These are phyloP conservation scores for Galaxea fascicularis DNA, from an alignment of 92 coral and sea anemone genomes.

Conservation along the genomic window DNA sequence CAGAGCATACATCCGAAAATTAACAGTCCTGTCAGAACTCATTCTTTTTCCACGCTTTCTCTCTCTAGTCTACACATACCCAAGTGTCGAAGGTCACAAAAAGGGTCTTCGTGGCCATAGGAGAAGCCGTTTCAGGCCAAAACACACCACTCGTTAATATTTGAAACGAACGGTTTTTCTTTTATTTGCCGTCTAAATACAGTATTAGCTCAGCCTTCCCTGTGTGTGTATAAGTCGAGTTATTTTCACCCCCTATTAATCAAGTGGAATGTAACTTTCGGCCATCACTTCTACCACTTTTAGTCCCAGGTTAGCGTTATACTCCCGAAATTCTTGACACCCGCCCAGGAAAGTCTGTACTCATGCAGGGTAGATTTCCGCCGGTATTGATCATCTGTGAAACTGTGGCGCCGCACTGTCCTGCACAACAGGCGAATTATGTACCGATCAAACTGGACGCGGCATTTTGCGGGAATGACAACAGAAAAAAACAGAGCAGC, in stretches of 20 bases:
- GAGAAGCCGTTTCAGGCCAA: background rate
- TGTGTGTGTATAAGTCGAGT: background rate
- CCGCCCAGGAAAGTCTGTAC: conserved; percentile 1
- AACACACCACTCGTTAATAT: background rate
- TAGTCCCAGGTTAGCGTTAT: background rate
- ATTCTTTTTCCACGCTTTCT: conserved; percentile 3
- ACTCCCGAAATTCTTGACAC: conserved; percentile 4
- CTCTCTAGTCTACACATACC: conserved; percentile 7
- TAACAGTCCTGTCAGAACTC: background rate
- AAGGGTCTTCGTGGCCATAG: background rate
- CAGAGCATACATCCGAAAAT: background rate
- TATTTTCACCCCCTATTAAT: background rate
- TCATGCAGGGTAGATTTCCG: background rate
- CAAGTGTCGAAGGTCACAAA: background rate
- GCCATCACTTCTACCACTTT: background rate
- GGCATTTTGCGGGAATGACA: background rate
- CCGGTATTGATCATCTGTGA: background rate
- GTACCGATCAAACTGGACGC: background rate
- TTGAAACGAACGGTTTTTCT: background rate
- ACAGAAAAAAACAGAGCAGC: background rate
- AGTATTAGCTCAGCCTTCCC: no score
- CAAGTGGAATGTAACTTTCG: background rate
- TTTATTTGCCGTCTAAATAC: background rate
- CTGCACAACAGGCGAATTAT: conserved; percentile 5
- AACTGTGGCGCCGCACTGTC: conserved; percentile 4